Evolutionary conservation across 2,888 invertebrate species (phyloP).

Genomic region (Chloroclystis v-ata): DNA sequence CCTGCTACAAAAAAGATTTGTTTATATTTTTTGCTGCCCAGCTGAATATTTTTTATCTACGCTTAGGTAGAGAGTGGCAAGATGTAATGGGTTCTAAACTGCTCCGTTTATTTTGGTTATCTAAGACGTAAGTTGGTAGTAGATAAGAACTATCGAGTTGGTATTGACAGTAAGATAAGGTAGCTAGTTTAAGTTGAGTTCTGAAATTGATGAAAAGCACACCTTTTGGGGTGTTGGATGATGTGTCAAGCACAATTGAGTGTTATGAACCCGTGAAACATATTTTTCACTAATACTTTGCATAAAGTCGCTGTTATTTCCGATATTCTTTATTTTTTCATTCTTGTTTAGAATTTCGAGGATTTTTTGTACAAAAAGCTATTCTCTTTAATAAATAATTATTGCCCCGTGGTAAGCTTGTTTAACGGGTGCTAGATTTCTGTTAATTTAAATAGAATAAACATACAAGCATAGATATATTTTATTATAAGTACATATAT

Average conservation of each 20-base stretch:
- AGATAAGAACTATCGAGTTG: not conserved
- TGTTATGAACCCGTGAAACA: no score
- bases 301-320: no score
- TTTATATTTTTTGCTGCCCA: constrained; percentile 49
- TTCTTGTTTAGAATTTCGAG: no score
- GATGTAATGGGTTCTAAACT: constrained; percentile 14
- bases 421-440: no score
- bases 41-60: constrained; percentile 31
- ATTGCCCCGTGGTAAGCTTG: no score
- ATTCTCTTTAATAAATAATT: no score
- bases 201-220: constrained; percentile 9
- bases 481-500: no score
- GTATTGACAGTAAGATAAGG: constrained; percentile 3
- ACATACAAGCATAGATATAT: no score
- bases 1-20: constrained; percentile 44
- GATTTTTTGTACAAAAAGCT: no score
- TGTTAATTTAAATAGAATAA: no score
- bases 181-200: not conserved
- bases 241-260: not conserved
- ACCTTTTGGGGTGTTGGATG: not conserved
- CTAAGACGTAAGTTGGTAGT: constrained; percentile 1
- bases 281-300: no score
- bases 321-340: no score
- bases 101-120: constrained; percentile 9
- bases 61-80: constrained; percentile 22